Conservation (phyloP, 2,888 invertebrate species). For the Poecilus cupreus region DNA sequence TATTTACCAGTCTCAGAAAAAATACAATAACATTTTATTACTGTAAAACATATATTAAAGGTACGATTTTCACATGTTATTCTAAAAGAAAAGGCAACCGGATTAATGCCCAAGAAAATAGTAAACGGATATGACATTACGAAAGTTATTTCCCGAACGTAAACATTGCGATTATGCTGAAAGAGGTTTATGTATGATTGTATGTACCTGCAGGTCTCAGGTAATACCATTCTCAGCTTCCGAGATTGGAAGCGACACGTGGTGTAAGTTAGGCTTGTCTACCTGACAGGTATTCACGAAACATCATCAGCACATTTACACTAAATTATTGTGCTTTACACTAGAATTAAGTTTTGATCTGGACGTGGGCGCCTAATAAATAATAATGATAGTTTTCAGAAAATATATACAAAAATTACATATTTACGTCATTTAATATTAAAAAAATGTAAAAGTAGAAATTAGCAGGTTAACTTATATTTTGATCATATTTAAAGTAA, state of each 20-base stretch:
- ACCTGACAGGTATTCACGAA: background rate
- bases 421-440: too few species aligned
- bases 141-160: background rate
- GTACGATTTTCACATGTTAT: too few species aligned
- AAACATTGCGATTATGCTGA: background rate
- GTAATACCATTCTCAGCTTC: background rate
- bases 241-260: background rate
- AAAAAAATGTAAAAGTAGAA: too few species aligned
- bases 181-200: background rate
- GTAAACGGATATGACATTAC: too few species aligned
- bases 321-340: background rate
- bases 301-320: background rate
- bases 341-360: slow-evolving; percentile 13
- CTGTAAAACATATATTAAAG: too few species aligned
- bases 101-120: background rate
- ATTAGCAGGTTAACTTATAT: too few species aligned
- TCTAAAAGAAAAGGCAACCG: too few species aligned
- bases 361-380: background rate
- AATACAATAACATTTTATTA: too few species aligned
- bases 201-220: background rate
- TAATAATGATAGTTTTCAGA: too few species aligned
- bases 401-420: too few species aligned
- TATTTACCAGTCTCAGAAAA: too few species aligned
- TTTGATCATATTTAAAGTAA: too few species aligned
- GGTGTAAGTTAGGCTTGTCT: background rate